These are phyloP conservation scores for Cyclargus thomasi DNA, from an alignment of 1,140 invertebrate genomes.

Conservation along the genomic window DNA sequence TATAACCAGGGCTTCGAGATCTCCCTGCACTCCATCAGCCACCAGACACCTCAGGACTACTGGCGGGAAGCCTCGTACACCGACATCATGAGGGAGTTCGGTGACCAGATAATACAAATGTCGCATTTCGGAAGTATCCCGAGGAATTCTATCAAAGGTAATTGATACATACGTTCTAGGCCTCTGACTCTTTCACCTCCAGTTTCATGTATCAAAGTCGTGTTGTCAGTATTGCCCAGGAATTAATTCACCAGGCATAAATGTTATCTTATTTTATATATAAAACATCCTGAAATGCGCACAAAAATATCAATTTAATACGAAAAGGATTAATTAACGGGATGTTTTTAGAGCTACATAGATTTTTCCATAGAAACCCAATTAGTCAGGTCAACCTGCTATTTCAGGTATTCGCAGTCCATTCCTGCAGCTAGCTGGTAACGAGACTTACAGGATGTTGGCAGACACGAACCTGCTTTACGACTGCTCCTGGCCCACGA, in stretches of 20 bases:
- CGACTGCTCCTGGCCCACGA: constrained; percentile 80
- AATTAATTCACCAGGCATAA: too few relatives aligned
- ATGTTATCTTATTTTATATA: too few relatives aligned
- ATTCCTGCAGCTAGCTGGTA: constrained; percentile 80
- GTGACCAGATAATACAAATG: constrained; percentile 74
- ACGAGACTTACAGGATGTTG: constrained; percentile 75
- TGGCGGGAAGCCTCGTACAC: constrained; percentile 70
- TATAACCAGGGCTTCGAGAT: constrained; percentile 82
- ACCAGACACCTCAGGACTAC: constrained; percentile 66
- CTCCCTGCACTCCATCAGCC: constrained; percentile 79
- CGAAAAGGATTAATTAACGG: too few relatives aligned
- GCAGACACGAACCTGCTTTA: constrained; percentile 72
- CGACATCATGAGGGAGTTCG: constrained; percentile 75
- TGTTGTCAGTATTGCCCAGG: too few relatives aligned
- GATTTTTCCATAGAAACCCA: too few relatives aligned
- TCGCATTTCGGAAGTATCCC: constrained; percentile 77
- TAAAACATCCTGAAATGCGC: too few relatives aligned
- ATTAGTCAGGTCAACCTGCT: too few relatives aligned
- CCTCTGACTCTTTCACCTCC: too few relatives aligned
- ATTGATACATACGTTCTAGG: neutral
- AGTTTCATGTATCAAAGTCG: too few relatives aligned
- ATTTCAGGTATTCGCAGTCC: constrained; percentile 78
- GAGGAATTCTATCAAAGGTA: constrained; percentile 63
- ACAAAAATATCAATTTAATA: too few relatives aligned
- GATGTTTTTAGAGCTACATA: too few relatives aligned